A percentile compares a stretch with the other conserved stretches of the same genome.
Conservation (phyloP, 2,888 invertebrate species). For the Ernsta delagoae region DNA sequence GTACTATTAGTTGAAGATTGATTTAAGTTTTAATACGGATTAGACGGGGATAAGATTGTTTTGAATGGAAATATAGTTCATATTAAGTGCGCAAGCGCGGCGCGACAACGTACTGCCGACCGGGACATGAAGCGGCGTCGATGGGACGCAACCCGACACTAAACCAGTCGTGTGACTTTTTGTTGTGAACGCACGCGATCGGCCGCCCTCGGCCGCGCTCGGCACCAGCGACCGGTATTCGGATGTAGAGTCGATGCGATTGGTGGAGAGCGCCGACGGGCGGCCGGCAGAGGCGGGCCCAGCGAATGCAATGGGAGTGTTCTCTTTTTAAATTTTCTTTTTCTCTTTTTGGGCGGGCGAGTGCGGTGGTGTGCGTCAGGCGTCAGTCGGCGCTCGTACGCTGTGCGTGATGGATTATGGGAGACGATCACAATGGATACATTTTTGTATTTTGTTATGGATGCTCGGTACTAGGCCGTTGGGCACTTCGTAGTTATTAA, state of each 20-base stretch:
- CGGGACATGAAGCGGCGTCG: slow-evolving; percentile 79
- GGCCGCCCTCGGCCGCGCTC: slow-evolving; percentile 69
- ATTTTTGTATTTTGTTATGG: slow-evolving; percentile 54
- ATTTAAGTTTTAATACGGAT: slow-evolving; percentile 38
- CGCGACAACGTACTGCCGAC: slow-evolving; percentile 52
- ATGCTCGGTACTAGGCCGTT: slow-evolving; percentile 34
- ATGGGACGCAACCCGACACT: slow-evolving; percentile 85
- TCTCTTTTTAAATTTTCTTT: slow-evolving; percentile 82
- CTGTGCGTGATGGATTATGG: slow-evolving; percentile 75
- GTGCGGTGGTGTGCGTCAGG: slow-evolving; percentile 75
- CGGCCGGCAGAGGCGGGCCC: slow-evolving; percentile 67
- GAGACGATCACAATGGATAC: slow-evolving; percentile 56
- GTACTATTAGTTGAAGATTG: slow-evolving; percentile 38
- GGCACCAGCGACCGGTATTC: slow-evolving; percentile 56
- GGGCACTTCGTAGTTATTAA: slow-evolving; percentile 38
- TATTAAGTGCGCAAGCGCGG: slow-evolving; percentile 74
- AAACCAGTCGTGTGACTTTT: slow-evolving; percentile 83
- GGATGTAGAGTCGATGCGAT: slow-evolving; percentile 51
- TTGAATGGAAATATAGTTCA: slow-evolving; percentile 69
- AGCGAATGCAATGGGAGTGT: slow-evolving; percentile 72
- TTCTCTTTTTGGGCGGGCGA: slow-evolving; percentile 81
- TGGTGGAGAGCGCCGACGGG: slow-evolving; percentile 58
- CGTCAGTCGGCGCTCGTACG: slow-evolving; percentile 74
- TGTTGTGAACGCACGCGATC: slow-evolving; percentile 78
- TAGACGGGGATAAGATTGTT: slow-evolving; percentile 54